Base-by-base conservation (phyloP, 2,797 vertebrate genomes). In the Eospalax fontanierii region DNA sequence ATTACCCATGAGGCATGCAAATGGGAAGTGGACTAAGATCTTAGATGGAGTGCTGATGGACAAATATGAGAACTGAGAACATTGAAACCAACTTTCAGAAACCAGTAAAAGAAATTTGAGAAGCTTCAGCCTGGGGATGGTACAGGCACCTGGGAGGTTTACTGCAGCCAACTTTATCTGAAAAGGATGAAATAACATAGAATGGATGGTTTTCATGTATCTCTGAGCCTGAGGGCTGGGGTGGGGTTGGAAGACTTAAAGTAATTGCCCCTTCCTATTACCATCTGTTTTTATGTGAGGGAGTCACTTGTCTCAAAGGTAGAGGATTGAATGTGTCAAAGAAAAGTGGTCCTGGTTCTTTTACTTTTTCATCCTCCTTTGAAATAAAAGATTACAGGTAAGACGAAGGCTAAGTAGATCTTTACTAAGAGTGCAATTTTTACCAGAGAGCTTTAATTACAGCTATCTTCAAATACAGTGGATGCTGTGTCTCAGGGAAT, bases 331-430 rank as follows among this genome's bases (percentile, higher is more conserved):
- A 54, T 94, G 86, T 94, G 92, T 94, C 96, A 74, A 75, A 74
- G 40, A 94, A 93, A 96, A 88, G 78, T 92, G 74, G 82, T 92
- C 61, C 63, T 66, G 88, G 28, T 0, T 40, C 89, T 91, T 85
- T 95, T 96, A 92, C 84, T 80, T 97, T 97, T 97, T 95, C 73
- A 96, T 91, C 92, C 75, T 78, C 85, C 92, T 98, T 97, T 97
- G 97, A 98, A 97, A 98, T 78, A 80, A 96, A 96, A 96, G 97
- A 97, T 98, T 91, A 97, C 94, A 92, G 96, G 94, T 35, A 85
- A 95, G 96, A 96, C 97, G 97, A 97, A 98, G 97, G 96, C 80
- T 89, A 90, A 91, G 93, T 96, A 74, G 66, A 79, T 59, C 59
- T 86, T 96, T 91, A 90, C 93, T 82, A 87, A 92, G 96, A 98